Conservation (phyloP, 37 sponge, comb jelly and placozoan genomes). For the Spongilla lacustris region DNA sequence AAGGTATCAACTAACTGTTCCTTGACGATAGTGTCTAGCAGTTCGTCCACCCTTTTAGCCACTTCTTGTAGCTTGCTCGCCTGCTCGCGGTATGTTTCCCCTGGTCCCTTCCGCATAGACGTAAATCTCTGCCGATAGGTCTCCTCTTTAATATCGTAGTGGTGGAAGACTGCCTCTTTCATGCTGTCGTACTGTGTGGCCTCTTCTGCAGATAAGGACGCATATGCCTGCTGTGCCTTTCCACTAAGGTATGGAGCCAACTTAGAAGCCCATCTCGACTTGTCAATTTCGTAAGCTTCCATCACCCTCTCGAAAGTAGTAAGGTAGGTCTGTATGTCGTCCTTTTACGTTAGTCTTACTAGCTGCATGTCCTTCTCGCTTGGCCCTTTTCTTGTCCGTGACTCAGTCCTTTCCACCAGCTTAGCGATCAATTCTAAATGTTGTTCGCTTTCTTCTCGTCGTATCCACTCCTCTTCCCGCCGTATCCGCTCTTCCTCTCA, state of each 20-base stretch:
- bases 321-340: slow-evolving; percentile 39
- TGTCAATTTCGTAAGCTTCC: slow-evolving; percentile 8
- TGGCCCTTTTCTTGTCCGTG: background rate
- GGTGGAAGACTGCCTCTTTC: slow-evolving; percentile 40
- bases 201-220: slow-evolving; percentile 15
- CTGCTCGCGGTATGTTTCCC: slow-evolving; percentile 32
- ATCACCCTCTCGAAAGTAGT: slow-evolving; percentile 7
- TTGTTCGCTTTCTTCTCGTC: no score
- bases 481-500: no score
- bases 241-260: slow-evolving; percentile 26
- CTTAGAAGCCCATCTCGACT: slow-evolving; percentile 15
- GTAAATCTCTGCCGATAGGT: slow-evolving; percentile 14
- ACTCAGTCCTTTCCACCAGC: background rate
- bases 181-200: background rate
- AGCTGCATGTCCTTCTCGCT: slow-evolving; percentile 8
- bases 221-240: slow-evolving; percentile 50
- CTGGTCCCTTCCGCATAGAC: background rate
- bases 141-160: slow-evolving; percentile 6
- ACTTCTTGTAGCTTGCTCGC: slow-evolving; percentile 17
- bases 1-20: slow-evolving; percentile 41
- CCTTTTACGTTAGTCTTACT: background rate
- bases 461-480: no score
- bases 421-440: no score
- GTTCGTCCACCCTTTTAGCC: background rate
- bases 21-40: slow-evolving; percentile 11